phyloP scores from a whole-genome alignment of 1,140 invertebrate genomes.

The Drosophila parvula region DNA sequence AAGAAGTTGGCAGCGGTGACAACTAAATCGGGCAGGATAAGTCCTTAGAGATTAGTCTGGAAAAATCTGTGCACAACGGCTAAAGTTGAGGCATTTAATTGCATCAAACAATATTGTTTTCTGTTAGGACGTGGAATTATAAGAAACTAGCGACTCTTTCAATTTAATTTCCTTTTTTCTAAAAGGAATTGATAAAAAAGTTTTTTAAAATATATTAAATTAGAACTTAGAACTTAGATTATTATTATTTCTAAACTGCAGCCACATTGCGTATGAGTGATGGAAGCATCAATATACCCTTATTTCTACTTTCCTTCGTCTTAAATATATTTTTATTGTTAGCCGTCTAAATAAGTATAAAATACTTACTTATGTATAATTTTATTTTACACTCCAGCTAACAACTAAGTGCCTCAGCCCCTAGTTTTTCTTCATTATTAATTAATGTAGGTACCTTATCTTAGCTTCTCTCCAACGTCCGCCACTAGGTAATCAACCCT shows the following conservation, averaged over 20 bases:
- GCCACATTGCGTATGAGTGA: neutral
- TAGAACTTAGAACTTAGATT: neutral
- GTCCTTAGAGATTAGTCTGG: neutral
- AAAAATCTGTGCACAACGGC: neutral
- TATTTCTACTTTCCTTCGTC: neutral
- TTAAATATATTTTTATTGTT: neutral
- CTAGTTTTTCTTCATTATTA: neutral
- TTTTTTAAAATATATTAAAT: neutral
- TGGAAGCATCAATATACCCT: neutral
- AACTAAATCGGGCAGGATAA: slow-evolving; percentile 5
- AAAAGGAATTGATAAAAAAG: no score
- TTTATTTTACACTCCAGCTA: no score
- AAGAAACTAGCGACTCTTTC: neutral
- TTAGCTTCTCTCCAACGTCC: neutral
- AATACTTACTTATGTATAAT: no score
- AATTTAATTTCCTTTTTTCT: no score
- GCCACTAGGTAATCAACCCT: neutral
- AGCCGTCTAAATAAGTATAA: no score
- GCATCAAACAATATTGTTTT: neutral
- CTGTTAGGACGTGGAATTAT: no score
- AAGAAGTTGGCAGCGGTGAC: slow-evolving; percentile 12
- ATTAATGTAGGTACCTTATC: neutral
- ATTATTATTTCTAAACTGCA: no score
- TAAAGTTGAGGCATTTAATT: neutral
- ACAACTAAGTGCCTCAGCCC: no score